Percentiles rank a stretch among this genome's conserved stretches.
phyloP scores from a whole-genome alignment of 2,888 invertebrate species.

The Clepsis dumicolana region DNA sequence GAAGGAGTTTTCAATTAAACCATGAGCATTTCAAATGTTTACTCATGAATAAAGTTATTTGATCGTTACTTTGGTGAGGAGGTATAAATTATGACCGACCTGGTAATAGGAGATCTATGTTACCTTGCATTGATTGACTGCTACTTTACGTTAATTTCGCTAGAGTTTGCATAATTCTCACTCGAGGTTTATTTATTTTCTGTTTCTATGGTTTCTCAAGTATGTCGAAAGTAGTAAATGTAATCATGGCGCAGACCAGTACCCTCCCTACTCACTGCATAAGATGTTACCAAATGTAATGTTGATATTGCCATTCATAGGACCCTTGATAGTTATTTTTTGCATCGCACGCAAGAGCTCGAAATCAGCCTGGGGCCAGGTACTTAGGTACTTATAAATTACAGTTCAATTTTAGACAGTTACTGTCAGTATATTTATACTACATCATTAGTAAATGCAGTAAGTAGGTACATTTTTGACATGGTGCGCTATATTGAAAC shows the following conservation, averaged over 20 bases:
- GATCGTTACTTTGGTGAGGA: slow-evolving; percentile 11
- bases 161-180: slow-evolving; percentile 13
- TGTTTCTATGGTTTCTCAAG: slow-evolving; percentile 28
- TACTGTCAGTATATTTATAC: too few relatives aligned
- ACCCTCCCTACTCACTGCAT: slow-evolving; percentile 37
- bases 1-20: slow-evolving; percentile 43
- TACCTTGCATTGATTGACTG: neutral
- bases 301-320: slow-evolving; percentile 43
- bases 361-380: slow-evolving; percentile 60
- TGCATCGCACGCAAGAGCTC: slow-evolving; percentile 64
- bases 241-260: slow-evolving; percentile 21
- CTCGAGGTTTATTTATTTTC: slow-evolving; percentile 27
- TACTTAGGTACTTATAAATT: slow-evolving; percentile 65
- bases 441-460: too few relatives aligned
- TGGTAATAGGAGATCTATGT: neutral
- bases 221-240: slow-evolving; percentile 46
- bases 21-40: slow-evolving; percentile 17
- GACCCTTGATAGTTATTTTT: slow-evolving; percentile 41
- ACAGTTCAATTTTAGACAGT: slow-evolving; percentile 53
- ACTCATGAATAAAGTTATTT: neutral
- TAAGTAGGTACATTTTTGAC: slow-evolving; percentile 54
- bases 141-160: neutral
- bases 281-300: slow-evolving; percentile 45
- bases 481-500: slow-evolving; percentile 26
- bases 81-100: neutral